Percentiles rank a stretch among this genome's conserved stretches.
Conservation (phyloP, 1,140 invertebrate genomes). For the Microvelia longipes region DNA sequence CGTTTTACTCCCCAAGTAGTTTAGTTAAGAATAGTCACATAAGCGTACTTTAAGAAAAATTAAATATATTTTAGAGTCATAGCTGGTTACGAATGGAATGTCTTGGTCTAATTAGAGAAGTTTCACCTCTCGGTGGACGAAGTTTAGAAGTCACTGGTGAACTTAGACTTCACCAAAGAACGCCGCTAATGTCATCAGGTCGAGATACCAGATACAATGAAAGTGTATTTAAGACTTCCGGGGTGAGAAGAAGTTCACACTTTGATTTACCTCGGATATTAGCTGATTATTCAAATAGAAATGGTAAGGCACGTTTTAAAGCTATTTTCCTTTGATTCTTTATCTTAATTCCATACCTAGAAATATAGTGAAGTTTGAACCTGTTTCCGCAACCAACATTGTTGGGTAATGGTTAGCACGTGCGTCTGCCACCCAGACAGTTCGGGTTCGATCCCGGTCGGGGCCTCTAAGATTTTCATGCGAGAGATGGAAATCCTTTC, state of each 20-base stretch:
- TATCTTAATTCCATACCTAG: too few relatives aligned
- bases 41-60: too few relatives aligned
- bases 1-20: too few relatives aligned
- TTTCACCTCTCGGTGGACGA: slow-evolving; percentile 8
- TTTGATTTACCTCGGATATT: slow-evolving; percentile 5
- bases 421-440: too few relatives aligned
- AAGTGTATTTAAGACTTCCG: background rate
- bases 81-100: slow-evolving; percentile 11
- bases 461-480: too few relatives aligned
- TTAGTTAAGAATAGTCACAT: too few relatives aligned
- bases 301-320: too few relatives aligned
- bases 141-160: slow-evolving; percentile 8
- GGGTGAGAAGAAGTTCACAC: background rate
- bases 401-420: too few relatives aligned
- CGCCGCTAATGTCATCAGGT: slow-evolving; percentile 6
- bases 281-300: slow-evolving; percentile 8
- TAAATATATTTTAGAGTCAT: slow-evolving; percentile 6
- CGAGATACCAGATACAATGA: slow-evolving; percentile 10
- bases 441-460: too few relatives aligned
- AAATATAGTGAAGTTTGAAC: too few relatives aligned
- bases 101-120: slow-evolving; percentile 5
- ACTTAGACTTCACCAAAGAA: slow-evolving; percentile 9
- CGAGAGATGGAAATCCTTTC: too few relatives aligned
- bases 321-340: background rate
- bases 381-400: too few relatives aligned